phyloP scores from a whole-genome alignment of 2,888 invertebrate genomes.

The Odontothrips loti region DNA sequence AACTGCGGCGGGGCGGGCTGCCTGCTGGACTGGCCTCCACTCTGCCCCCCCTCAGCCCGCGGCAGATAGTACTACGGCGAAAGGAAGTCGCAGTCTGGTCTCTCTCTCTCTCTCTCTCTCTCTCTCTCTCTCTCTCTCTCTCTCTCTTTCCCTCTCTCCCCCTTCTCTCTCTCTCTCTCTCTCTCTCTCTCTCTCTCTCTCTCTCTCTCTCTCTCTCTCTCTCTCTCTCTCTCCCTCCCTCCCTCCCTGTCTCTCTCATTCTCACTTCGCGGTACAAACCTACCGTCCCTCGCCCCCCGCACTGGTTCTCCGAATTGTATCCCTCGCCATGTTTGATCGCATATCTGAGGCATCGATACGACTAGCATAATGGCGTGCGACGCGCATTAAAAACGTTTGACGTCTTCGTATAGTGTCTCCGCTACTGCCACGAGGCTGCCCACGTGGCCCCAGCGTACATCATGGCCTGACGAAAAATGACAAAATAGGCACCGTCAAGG shows the following conservation, averaged over 20 bases:
- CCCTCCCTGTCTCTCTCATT: background rate
- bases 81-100: background rate
- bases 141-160: background rate
- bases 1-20: background rate
- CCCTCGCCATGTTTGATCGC: no score
- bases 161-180: background rate
- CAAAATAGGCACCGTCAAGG: no score
- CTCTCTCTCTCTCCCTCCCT: background rate
- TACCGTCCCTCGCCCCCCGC: no score
- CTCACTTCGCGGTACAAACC: background rate
- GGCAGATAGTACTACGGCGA: no score
- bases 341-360: no score
- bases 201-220: slow-evolving; percentile 1
- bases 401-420: no score
- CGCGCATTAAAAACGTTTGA: no score
- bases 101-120: background rate
- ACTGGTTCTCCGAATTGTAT: no score
- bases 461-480: no score
- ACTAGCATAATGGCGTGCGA: no score
- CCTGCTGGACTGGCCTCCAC: background rate
- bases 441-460: no score
- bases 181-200: background rate
- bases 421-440: no score
- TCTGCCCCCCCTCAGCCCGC: background rate
- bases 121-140: slow-evolving; percentile 1